phyloP scores from a whole-genome alignment of 2,888 invertebrate species.

The Ceramica pisi region DNA sequence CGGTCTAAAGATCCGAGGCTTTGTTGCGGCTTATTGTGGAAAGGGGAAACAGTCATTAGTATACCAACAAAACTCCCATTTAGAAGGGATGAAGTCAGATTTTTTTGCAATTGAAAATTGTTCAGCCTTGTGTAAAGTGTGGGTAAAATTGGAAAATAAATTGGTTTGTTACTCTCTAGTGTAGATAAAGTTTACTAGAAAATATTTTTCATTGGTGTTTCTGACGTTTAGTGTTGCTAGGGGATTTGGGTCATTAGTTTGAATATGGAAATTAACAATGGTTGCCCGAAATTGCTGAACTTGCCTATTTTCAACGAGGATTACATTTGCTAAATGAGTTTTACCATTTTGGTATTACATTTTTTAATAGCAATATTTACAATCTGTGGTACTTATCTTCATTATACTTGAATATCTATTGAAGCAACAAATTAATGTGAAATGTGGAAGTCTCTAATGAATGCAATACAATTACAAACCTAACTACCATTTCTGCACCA shows the following conservation, averaged over 20 bases:
- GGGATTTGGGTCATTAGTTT: conserved; percentile 22
- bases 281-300: not conserved
- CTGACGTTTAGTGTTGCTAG: conserved; percentile 10
- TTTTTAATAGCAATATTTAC: not conserved
- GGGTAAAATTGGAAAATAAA: conserved; percentile 36
- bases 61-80: conserved; percentile 43
- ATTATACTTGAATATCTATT: not conserved
- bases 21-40: conserved; percentile 70
- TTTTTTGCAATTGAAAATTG: conserved; percentile 43
- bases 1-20: conserved; percentile 71
- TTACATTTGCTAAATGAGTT: not conserved
- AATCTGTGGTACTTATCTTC: not conserved
- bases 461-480: not conserved
- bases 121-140: conserved; percentile 28
- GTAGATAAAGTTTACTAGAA: conserved; percentile 4
- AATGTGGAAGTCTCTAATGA: not conserved
- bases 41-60: conserved; percentile 64
- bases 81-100: conserved; percentile 26
- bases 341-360: not conserved
- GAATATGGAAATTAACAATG: not conserved
- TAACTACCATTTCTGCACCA: not conserved
- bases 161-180: conserved; percentile 46
- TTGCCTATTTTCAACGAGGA: not conserved
- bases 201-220: conserved; percentile 17
- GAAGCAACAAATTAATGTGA: not conserved